Percentiles rank a stretch among this genome's conserved stretches.
Conservation (phyloP, 2,888 invertebrate genomes). For the Plusia festucae region DNA sequence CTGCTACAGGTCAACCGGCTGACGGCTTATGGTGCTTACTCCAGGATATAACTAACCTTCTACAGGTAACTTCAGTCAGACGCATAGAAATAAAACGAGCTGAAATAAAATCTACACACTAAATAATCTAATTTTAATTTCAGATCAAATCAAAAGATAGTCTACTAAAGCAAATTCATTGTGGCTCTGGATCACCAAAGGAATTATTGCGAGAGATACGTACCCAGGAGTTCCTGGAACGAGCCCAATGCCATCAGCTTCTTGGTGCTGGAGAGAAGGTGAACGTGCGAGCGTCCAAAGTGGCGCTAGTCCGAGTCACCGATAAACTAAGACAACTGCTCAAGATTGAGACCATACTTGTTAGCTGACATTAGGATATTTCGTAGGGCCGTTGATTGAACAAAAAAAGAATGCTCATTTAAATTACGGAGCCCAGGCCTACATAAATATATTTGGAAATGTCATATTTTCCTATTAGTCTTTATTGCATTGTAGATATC, state of each 20-base stretch:
- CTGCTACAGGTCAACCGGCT: constrained; percentile 88
- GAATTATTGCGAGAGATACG: constrained; percentile 91
- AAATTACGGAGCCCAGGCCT: constrained; percentile 20
- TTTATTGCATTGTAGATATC: constrained; percentile 8
- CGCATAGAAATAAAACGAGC: not conserved
- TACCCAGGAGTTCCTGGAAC: constrained; percentile 94
- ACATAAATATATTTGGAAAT: constrained; percentile 15
- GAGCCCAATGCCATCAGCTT: constrained; percentile 94
- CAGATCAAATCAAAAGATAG: constrained; percentile 95
- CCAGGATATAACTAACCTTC: constrained; percentile 93
- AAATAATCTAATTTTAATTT: not conserved
- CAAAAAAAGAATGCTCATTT: constrained; percentile 29
- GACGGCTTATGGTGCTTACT: constrained; percentile 94
- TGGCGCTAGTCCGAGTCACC: constrained; percentile 95
- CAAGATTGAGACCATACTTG: constrained; percentile 93
- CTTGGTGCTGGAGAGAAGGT: constrained; percentile 94
- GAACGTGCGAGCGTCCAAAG: constrained; percentile 94
- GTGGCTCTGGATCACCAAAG: constrained; percentile 89
- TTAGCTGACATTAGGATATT: constrained; percentile 88
- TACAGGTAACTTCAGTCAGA: constrained; percentile 87
- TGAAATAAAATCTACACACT: not conserved
- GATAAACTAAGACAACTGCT: constrained; percentile 95
- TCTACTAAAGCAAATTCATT: constrained; percentile 92
- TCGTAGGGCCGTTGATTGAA: constrained; percentile 21
- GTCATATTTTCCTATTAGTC: constrained; percentile 17